A percentile compares a stretch with the other conserved stretches of the same genome.
Evolutionary conservation across 2,888 invertebrate genomes (phyloP).

Genomic region (Allolobophora icterica): DNA sequence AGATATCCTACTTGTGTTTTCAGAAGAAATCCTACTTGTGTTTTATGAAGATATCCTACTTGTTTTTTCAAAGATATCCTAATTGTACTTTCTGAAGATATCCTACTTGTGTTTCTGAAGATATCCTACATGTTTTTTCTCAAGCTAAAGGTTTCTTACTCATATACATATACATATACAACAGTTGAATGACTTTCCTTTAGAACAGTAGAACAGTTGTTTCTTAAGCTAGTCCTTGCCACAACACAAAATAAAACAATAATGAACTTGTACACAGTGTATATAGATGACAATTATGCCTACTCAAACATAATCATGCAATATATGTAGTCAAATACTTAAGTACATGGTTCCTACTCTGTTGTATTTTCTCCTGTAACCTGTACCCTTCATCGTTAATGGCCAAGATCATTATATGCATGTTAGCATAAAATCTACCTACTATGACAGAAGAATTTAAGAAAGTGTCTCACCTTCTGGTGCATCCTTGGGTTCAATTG

Average conservation of each 20-base stretch:
- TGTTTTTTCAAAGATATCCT: not conserved
- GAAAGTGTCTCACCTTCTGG: not conserved
- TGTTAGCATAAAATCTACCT: not conserved
- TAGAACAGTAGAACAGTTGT: too few relatives aligned
- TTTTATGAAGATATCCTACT: too few relatives aligned
- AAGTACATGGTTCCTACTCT: not conserved
- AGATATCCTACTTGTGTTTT: too few relatives aligned
- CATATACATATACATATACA: not conserved
- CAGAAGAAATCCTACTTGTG: not conserved
- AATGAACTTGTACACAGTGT: not conserved
- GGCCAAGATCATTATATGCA: not conserved
- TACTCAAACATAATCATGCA: not conserved
- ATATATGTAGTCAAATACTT: not conserved
- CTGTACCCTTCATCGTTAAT: not conserved
- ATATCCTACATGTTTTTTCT: too few relatives aligned
- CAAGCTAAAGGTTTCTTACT: not conserved
- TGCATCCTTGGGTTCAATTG: not conserved
- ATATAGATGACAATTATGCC: not conserved
- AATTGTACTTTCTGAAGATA: not conserved
- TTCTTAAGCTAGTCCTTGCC: too few relatives aligned
- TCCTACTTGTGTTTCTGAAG: not conserved
- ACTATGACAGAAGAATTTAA: not conserved
- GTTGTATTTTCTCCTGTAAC: not conserved
- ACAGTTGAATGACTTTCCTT: too few relatives aligned
- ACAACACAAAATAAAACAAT: not conserved